These are phyloP conservation scores for Acanthurus tractus DNA, from an alignment of 2,797 vertebrate species.

Conservation along the genomic window DNA sequence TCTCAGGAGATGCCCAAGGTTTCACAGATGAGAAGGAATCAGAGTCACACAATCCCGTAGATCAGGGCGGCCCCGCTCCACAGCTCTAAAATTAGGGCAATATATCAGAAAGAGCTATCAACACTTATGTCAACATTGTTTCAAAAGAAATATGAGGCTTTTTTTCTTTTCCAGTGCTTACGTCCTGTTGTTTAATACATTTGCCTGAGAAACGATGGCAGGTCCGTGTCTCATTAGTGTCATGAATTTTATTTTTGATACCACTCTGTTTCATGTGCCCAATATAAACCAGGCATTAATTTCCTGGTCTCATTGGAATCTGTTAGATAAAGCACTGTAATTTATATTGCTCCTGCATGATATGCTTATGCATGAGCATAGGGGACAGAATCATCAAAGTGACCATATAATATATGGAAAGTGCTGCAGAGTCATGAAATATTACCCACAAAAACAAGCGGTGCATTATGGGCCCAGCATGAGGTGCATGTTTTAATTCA, in stretches of 20 bases:
- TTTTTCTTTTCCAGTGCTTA: slow-evolving; percentile 41
- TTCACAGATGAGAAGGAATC: slow-evolving; percentile 73
- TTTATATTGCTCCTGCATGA: slow-evolving; percentile 76
- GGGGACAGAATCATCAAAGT: slow-evolving; percentile 72
- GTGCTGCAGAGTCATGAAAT: slow-evolving; percentile 65
- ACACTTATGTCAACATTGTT: slow-evolving; percentile 78
- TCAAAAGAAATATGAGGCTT: slow-evolving; percentile 71
- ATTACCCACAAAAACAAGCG: slow-evolving; percentile 65
- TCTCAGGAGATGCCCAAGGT: slow-evolving; percentile 74
- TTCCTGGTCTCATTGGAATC: slow-evolving; percentile 64
- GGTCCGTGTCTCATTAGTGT: slow-evolving; percentile 76
- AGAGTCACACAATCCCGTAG: slow-evolving; percentile 66
- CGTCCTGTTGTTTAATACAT: slow-evolving; percentile 69
- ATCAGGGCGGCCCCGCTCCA: slow-evolving; percentile 65
- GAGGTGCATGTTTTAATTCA: slow-evolving; percentile 77
- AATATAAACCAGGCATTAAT: slow-evolving; percentile 67
- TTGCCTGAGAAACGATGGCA: slow-evolving; percentile 61
- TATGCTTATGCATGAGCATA: slow-evolving; percentile 77
- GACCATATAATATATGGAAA: slow-evolving; percentile 80
- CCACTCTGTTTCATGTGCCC: slow-evolving; percentile 70
- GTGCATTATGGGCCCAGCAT: slow-evolving; percentile 70
- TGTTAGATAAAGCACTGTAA: slow-evolving; percentile 70
- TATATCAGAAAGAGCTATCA: slow-evolving; percentile 79
- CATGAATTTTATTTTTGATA: slow-evolving; percentile 75
- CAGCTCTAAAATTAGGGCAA: slow-evolving; percentile 74